Percentiles rank a stretch among this genome's conserved stretches.
phyloP scores from a whole-genome alignment of 2,113 vertebrate species.

The Bubo scandiacus region DNA sequence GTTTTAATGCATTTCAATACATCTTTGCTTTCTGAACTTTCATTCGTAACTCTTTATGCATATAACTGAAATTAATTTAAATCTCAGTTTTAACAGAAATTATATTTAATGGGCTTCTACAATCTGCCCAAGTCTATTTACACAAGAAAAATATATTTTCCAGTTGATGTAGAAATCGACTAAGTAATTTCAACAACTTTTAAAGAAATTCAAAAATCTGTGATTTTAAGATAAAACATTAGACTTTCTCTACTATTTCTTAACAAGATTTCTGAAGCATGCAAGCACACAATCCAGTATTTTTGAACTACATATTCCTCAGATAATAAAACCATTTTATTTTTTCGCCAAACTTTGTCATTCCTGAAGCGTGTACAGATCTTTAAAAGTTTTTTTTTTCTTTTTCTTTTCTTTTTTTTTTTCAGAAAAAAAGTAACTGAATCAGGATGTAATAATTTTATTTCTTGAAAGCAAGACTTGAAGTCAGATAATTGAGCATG shows the following conservation, averaged over 20 bases:
- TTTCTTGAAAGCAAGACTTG: neutral
- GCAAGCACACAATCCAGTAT: neutral
- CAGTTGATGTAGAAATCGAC: neutral
- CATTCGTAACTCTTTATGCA: neutral
- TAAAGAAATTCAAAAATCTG: neutral
- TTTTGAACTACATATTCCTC: neutral
- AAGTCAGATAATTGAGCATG: neutral
- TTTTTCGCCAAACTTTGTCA: fast-evolving
- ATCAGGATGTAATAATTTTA: neutral
- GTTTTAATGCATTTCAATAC: neutral
- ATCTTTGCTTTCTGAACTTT: neutral
- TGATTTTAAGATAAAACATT: neutral
- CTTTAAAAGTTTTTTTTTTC: neutral
- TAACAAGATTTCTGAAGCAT: neutral
- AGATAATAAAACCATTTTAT: neutral
- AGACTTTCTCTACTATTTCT: neutral
- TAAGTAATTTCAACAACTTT: neutral
- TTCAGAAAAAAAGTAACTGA: neutral
- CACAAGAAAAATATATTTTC: neutral
- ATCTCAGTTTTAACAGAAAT: neutral
- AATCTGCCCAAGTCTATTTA: neutral
- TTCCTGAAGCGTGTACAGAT: neutral
- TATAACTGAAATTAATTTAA: constrained; percentile 4
- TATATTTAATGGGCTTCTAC: neutral
- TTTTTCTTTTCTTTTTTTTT: neutral